These are phyloP conservation scores for Megaceryle alcyon DNA, from an alignment of 2,797 vertebrate species.

Conservation along the genomic window DNA sequence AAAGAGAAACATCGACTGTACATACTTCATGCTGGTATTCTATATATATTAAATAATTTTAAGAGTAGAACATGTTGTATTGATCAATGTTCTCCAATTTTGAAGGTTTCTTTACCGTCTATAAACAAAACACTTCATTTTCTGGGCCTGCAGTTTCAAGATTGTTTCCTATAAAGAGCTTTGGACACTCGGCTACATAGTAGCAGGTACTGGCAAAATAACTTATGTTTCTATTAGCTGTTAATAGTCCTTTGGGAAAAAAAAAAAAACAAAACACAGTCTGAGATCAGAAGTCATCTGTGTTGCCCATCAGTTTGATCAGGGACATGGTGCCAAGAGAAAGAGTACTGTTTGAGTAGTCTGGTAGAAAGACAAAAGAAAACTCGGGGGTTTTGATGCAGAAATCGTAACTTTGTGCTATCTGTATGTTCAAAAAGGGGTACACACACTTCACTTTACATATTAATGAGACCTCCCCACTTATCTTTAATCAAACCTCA, in stretches of 20 bases:
- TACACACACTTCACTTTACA: not conserved
- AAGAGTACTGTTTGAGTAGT: not conserved
- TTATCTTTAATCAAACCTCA: constrained; percentile 10
- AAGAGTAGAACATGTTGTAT: not conserved
- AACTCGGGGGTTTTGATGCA: not conserved
- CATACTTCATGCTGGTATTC: not conserved
- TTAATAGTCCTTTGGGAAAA: not conserved
- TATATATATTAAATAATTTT: not conserved
- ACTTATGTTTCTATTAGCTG: not conserved
- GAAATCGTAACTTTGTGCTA: not conserved
- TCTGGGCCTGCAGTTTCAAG: not conserved
- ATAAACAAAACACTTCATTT: not conserved
- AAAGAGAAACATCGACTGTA: not conserved
- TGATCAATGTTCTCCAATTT: not conserved
- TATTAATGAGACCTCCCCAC: not conserved
- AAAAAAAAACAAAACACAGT: not conserved
- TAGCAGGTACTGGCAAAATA: not conserved
- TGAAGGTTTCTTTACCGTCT: not conserved
- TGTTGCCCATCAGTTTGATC: not conserved
- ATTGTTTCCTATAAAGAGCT: not conserved
- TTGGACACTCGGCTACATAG: not conserved
- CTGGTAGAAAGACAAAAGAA: not conserved
- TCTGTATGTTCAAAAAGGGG: not conserved
- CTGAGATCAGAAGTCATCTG: not conserved
- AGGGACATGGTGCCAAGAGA: not conserved